A percentile compares a stretch with the other conserved stretches of the same genome.
These are phyloP conservation scores for Sanderia malayensis DNA, from an alignment of 30 jellyfish, hydroid and myxozoan genomes.

Conservation along the genomic window DNA sequence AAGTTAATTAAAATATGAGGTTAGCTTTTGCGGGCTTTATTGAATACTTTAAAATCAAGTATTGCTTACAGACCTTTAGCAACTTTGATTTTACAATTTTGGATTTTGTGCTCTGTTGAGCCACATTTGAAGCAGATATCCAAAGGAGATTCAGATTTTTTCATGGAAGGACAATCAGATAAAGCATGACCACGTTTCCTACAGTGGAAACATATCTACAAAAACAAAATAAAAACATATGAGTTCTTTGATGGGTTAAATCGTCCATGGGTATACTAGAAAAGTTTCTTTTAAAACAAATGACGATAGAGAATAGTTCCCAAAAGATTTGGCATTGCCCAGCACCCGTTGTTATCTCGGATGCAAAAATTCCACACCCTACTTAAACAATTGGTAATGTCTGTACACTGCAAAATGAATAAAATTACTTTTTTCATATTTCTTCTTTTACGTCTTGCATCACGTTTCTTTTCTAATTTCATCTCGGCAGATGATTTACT, in stretches of 20 bases:
- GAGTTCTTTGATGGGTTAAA: too few species aligned
- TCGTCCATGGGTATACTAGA: too few species aligned
- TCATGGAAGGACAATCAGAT: conserved; percentile 68
- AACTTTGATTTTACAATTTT: conserved; percentile 60
- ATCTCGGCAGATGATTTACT: background rate
- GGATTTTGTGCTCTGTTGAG: conserved; percentile 72
- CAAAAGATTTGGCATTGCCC: background rate
- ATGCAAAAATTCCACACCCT: background rate
- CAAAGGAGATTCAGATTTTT: conserved; percentile 14
- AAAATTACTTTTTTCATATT: conserved; percentile 44
- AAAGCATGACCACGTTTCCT: conserved; percentile 73
- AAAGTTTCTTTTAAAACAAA: too few species aligned
- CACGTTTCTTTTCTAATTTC: conserved; percentile 62
- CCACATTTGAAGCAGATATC: conserved; percentile 84
- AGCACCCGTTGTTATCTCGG: background rate
- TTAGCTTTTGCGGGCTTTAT: conserved; percentile 9
- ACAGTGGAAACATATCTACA: conserved; percentile 72
- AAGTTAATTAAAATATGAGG: conserved; percentile 1
- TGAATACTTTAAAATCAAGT: background rate
- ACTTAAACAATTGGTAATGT: background rate
- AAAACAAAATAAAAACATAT: too few species aligned
- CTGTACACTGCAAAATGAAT: background rate
- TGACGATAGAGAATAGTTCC: background rate
- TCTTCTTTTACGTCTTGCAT: conserved; percentile 68
- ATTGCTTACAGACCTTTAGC: conserved; percentile 47